These are phyloP conservation scores for Sinodicranocentrus sp. DNA, from an alignment of 2,888 invertebrate species.

Conservation along the genomic window DNA sequence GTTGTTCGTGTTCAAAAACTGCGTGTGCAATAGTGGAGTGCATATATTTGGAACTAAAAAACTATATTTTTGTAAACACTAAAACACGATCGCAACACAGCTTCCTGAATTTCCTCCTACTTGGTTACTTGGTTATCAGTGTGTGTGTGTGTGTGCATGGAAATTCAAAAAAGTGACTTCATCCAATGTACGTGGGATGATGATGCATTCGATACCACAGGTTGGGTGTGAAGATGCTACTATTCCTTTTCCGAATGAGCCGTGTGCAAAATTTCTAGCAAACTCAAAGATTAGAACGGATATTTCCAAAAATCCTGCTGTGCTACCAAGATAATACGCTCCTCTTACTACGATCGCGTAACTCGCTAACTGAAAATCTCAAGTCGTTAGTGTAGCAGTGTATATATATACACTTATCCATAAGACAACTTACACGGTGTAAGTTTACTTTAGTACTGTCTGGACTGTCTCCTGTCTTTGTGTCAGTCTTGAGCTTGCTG, in stretches of 20 bases:
- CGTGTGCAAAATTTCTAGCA: slow-evolving; percentile 76
- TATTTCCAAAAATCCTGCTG: slow-evolving; percentile 62
- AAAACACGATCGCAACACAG: no score
- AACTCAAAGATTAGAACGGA: slow-evolving; percentile 67
- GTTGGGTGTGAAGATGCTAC: slow-evolving; percentile 48
- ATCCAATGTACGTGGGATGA: slow-evolving; percentile 65
- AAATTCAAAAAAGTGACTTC: slow-evolving; percentile 63
- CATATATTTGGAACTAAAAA: no score
- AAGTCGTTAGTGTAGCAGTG: not conserved
- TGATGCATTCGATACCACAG: slow-evolving; percentile 9
- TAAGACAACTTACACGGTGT: not conserved
- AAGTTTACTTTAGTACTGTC: slow-evolving; percentile 23
- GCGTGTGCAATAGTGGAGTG: no score
- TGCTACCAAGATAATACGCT: no score
- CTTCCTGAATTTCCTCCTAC: no score
- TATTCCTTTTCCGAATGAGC: slow-evolving; percentile 72
- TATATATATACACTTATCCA: not conserved
- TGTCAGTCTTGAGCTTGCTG: slow-evolving; percentile 67
- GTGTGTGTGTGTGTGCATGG: slow-evolving; percentile 11
- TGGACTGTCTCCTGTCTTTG: slow-evolving; percentile 55
- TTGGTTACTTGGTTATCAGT: no score
- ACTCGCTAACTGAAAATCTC: not conserved
- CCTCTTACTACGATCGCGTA: no score
- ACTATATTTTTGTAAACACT: no score
- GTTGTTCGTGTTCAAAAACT: not conserved